Evolutionary conservation across 2,888 invertebrate species (phyloP).

Genomic region (Cecidostiba fungosa): DNA sequence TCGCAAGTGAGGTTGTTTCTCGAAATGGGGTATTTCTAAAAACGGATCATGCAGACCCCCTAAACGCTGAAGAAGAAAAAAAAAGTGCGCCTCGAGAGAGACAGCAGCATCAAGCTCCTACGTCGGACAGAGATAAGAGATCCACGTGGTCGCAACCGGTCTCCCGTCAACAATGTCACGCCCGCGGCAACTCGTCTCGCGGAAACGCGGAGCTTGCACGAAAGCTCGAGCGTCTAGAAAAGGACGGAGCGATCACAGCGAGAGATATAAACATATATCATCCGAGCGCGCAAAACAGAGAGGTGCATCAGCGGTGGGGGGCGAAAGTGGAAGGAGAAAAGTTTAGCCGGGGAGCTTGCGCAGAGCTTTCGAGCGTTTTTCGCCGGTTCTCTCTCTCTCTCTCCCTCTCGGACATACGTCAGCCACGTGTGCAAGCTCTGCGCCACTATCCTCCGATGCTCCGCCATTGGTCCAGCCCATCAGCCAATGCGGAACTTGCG

Average conservation of each 20-base stretch:
- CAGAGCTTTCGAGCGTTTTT: slow-evolving; percentile 76
- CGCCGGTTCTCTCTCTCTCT: slow-evolving; percentile 40
- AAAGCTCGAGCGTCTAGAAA: slow-evolving; percentile 16
- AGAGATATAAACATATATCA: slow-evolving; percentile 25
- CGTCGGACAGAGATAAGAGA: slow-evolving; percentile 56
- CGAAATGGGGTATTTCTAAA: too few relatives aligned
- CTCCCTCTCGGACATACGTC: slow-evolving; percentile 73
- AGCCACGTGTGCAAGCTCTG: slow-evolving; percentile 78
- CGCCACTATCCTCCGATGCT: slow-evolving; percentile 67
- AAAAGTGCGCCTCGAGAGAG: not conserved
- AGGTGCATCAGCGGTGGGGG: not conserved
- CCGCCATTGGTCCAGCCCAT: slow-evolving; percentile 70
- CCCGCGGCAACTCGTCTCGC: slow-evolving; percentile 19
- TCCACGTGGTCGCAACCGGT: slow-evolving; percentile 68
- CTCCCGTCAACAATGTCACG: slow-evolving; percentile 50
- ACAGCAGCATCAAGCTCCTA: not conserved
- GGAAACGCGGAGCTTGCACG: slow-evolving; percentile 41
- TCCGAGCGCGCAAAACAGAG: slow-evolving; percentile 18
- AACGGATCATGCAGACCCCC: not conserved
- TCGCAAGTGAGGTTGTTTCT: too few relatives aligned
- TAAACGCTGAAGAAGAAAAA: slow-evolving; percentile 19
- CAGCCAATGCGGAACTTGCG: slow-evolving; percentile 68
- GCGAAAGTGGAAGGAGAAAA: slow-evolving; percentile 40
- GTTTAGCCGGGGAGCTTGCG: slow-evolving; percentile 66
- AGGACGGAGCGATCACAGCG: not conserved